Evolutionary conservation across 2,888 invertebrate genomes (phyloP).

Genomic region (Iselma pallidipennis): DNA sequence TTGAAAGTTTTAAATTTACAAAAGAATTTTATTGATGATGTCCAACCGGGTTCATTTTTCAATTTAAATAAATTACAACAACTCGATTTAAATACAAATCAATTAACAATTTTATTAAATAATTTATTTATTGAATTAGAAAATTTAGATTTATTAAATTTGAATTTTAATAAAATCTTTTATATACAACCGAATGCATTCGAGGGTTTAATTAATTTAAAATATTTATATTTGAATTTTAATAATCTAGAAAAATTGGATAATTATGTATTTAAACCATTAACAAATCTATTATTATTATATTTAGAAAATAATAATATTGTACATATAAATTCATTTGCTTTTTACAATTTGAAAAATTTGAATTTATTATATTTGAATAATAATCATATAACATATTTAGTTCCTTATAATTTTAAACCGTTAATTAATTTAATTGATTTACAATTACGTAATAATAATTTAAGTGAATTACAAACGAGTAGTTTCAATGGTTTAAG

Average conservation of each 20-base stretch:
- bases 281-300: constrained; percentile 51
- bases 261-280: constrained; percentile 47
- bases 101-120: constrained; percentile 44
- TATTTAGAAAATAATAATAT: constrained; percentile 55
- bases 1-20: constrained; percentile 44
- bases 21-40: constrained; percentile 48
- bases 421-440: constrained; percentile 48
- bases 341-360: constrained; percentile 51
- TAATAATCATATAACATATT: constrained; percentile 49
- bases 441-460: constrained; percentile 51
- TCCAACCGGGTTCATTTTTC: constrained; percentile 51
- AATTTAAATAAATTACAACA: constrained; percentile 48
- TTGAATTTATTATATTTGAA: constrained; percentile 52
- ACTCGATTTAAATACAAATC: constrained; percentile 49
- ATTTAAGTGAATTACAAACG: constrained; percentile 48
- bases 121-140: constrained; percentile 51
- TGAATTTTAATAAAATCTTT: constrained; percentile 51
- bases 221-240: constrained; percentile 52
- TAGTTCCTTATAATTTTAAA: constrained; percentile 52
- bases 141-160: constrained; percentile 50
- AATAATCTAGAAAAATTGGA: constrained; percentile 53
- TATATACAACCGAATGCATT: constrained; percentile 52
- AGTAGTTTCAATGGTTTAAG: constrained; percentile 53
- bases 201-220: constrained; percentile 48
- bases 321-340: constrained; percentile 48